phyloP scores from a whole-genome alignment of 2,888 invertebrate species.

The Priocnemis perturbator region DNA sequence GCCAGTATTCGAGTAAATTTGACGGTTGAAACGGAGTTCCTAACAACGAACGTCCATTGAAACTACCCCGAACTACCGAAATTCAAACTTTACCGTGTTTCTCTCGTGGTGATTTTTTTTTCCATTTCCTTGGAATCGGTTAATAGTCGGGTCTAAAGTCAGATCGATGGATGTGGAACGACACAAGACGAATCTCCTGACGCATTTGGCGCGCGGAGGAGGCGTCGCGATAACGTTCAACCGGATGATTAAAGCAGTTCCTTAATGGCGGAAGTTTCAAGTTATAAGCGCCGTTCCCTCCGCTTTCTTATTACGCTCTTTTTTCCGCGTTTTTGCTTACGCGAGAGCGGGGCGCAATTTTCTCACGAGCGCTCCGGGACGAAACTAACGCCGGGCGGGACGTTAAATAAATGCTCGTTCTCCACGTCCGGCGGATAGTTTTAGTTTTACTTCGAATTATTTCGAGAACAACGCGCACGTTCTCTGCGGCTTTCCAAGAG shows the following conservation, averaged over 20 bases:
- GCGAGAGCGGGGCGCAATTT: conserved; percentile 2
- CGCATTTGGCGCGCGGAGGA: not conserved
- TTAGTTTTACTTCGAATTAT: conserved; percentile 1
- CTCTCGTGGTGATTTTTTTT: too few relatives aligned
- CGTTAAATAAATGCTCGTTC: conserved; percentile 5
- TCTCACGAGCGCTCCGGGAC: not conserved
- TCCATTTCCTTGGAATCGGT: too few relatives aligned
- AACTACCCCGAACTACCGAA: too few relatives aligned
- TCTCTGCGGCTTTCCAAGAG: not conserved
- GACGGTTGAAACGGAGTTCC: too few relatives aligned
- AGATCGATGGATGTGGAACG: too few relatives aligned
- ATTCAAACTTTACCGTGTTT: too few relatives aligned
- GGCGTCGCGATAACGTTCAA: conserved; percentile 1
- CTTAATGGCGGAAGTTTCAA: conserved; percentile 9
- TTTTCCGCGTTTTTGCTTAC: not conserved
- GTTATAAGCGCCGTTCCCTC: conserved; percentile 3
- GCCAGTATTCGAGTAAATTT: too few relatives aligned
- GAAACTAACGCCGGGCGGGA: not conserved
- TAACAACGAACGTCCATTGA: too few relatives aligned
- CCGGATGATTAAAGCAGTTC: conserved; percentile 7
- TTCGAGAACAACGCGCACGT: not conserved
- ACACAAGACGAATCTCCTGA: too few relatives aligned
- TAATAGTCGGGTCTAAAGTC: too few relatives aligned
- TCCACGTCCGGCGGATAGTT: not conserved
- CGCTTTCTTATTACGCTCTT: not conserved